These are phyloP conservation scores for Bubalus kerabau DNA, from an alignment of 2,113 vertebrate genomes.

Conservation along the genomic window DNA sequence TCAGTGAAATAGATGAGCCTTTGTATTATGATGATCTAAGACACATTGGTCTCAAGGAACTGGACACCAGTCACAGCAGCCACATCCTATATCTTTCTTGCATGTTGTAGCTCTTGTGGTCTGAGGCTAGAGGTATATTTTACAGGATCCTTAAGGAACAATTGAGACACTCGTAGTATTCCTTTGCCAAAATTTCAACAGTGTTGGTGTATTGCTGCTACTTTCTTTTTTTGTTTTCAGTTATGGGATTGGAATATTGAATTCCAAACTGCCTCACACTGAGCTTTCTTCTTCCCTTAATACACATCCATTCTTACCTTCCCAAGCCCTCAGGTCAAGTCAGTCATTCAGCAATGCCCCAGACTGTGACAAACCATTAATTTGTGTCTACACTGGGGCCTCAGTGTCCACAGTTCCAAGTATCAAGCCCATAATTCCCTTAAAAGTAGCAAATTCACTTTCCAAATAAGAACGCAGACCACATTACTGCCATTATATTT, in stretches of 20 bases:
- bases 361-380: neutral
- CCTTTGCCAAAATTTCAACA: neutral
- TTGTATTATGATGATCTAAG: neutral
- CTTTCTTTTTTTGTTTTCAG: neutral
- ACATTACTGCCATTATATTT: too few relatives aligned
- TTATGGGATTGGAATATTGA: neutral
- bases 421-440: neutral
- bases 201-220: too few relatives aligned
- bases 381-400: neutral
- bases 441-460: neutral
- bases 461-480: neutral
- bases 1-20: neutral
- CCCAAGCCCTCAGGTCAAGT: neutral
- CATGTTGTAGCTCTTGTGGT: fast-evolving
- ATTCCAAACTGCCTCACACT: neutral
- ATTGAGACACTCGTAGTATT: neutral
- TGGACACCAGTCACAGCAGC: too few relatives aligned
- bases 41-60: neutral
- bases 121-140: neutral
- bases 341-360: neutral
- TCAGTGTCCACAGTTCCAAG: neutral
- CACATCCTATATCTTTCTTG: neutral
- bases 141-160: neutral
- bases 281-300: neutral
- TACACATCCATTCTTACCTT: neutral